Evolutionary conservation across 2,888 invertebrate species (phyloP).

Genomic region (Vesta saturnalis): DNA sequence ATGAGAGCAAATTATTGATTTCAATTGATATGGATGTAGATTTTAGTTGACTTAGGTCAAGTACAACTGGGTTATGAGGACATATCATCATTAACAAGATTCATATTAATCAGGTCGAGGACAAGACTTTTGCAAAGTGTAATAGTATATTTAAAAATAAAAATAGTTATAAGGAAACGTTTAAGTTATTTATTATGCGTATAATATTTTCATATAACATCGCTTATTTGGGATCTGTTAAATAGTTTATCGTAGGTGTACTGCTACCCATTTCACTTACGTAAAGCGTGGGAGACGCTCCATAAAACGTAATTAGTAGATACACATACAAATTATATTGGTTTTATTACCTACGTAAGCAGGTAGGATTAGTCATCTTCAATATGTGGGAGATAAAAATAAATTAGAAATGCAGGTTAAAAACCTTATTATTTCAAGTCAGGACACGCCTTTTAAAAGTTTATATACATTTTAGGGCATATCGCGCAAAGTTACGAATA

Average conservation of each 20-base stretch:
- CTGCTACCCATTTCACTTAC: too few species aligned
- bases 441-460: too few species aligned
- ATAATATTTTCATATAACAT: background rate
- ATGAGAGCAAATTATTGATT: background rate
- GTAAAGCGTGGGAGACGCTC: background rate
- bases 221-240: background rate
- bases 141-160: constrained; percentile 17
- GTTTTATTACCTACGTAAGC: background rate
- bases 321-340: background rate
- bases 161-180: background rate
- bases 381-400: background rate
- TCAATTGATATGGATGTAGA: constrained; percentile 24
- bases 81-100: constrained; percentile 46
- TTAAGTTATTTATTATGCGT: background rate
- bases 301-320: background rate
- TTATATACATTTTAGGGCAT: too few species aligned
- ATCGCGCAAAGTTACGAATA: too few species aligned
- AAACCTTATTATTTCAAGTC: background rate
- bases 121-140: constrained; percentile 43
- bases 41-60: constrained; percentile 44
- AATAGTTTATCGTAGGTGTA: background rate
- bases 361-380: background rate
- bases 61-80: constrained; percentile 41
- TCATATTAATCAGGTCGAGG: constrained; percentile 46
- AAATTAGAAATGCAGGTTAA: background rate